Evolutionary conservation across 2,113 vertebrate species (phyloP), one percentile per base, ranked within the genome.

Genomic region (Oreochromis tanganicae): DNA sequence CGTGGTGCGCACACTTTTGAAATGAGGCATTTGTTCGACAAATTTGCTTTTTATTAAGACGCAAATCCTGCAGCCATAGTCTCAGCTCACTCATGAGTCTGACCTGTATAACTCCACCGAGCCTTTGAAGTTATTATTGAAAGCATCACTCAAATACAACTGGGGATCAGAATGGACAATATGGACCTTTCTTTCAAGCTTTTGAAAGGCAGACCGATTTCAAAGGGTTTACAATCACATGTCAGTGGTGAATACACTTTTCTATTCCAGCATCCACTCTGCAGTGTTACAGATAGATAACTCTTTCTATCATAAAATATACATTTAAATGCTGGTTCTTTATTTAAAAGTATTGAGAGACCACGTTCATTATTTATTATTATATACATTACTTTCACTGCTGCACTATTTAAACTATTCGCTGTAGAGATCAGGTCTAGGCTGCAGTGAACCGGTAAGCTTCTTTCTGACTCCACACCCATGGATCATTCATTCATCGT

Each of bases 111-210:
- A 24, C 71, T 29, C 24, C 73, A 9, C 17, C 19, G 13, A 17
- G 73, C 86, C 89, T 95, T 94, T 93, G 91, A 93, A 90, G 89
- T 86, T 59, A 78, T 92, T 87, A 85, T 93, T 85, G 68, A 90
- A 75, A 88, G 80, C 75, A 87, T 86, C 71, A 71, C 90, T 93
- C 82, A 63, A 84, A 86, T 89, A 78, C 34, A 85, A 85, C 57
- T 66, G 55, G 61, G 84, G 85, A 91, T 92, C 88, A 91, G 86
- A 85, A 85, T 83, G 79, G 81, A 87, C 85, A 71, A 83, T 87
- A 87, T 61, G 71, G 68, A 80, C 56, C 68, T 27, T 63, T 52
- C 81, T 71, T 81, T 82, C 4, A 8, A 55, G 84, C 63, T 3
- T 66, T 83, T 92, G 27, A 90, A 87, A 89, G 52, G 50, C 87